Percentiles rank a stretch among this genome's conserved stretches.
Evolutionary conservation across 35 echinoderm and acorn worm species (phyloP).

Genomic region (Heliocidaris tuberculata): DNA sequence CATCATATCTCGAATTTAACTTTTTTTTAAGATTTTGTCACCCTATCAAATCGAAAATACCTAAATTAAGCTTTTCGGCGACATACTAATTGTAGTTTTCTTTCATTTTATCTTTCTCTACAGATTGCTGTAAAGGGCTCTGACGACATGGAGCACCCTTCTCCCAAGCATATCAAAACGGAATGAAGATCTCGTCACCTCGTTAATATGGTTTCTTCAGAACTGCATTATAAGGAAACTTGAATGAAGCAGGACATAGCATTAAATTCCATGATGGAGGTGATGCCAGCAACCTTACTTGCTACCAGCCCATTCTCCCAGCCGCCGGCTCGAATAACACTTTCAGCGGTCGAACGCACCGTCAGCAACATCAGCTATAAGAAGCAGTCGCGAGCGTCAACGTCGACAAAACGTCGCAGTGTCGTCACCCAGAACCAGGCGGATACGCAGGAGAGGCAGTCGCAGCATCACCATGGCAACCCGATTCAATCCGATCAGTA

Average conservation of each 20-base stretch:
- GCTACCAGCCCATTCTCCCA: slow-evolving; percentile 54
- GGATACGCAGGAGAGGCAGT: neutral
- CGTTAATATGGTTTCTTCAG: neutral
- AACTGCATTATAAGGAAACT: neutral
- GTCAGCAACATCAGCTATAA: slow-evolving; percentile 39
- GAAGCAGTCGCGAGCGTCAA: slow-evolving; percentile 7
- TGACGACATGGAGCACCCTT: too few relatives aligned
- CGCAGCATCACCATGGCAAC: neutral
- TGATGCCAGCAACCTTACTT: slow-evolving; percentile 52
- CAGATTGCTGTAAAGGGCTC: neutral
- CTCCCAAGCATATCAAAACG: too few relatives aligned
- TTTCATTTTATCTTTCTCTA: neutral
- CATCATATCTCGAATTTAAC: too few relatives aligned
- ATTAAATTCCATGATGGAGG: slow-evolving; percentile 13
- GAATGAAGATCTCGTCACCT: neutral
- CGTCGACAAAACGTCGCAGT: neutral
- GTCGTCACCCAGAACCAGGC: neutral
- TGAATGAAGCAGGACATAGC: neutral
- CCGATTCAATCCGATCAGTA: neutral
- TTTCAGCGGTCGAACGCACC: slow-evolving; percentile 23
- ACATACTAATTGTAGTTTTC: neutral
- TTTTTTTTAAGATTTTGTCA: too few relatives aligned
- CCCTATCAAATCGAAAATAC: too few relatives aligned
- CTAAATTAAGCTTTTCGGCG: neutral
- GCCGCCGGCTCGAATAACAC: slow-evolving; percentile 12